Base-by-base conservation (phyloP, 2,797 vertebrate genomes). In the Hydrophis major region DNA sequence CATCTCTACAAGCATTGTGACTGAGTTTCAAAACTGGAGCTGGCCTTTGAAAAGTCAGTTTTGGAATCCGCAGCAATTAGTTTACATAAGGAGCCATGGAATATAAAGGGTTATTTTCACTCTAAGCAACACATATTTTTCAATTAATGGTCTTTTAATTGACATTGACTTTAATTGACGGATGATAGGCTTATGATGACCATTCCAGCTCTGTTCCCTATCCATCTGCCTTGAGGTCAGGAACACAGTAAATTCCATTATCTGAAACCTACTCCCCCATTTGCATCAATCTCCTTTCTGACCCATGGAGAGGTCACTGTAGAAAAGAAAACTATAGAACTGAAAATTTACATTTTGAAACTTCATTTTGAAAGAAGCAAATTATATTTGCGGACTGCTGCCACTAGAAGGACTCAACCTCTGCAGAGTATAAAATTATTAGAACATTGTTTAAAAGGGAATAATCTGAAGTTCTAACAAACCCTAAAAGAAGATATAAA, bases 121-220 rank as follows among this genome's bases (percentile, higher is more conserved):
- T 97, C 94, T 93, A 92, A 91, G 90, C 93, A 95, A 50, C 91
- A 93, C 94, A 96, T 96, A 96, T 97, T 97, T 97, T 97, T 95
- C 97, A 98, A 98, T 98, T 98, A 98, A 95, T 97, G 97, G 95
- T 93, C 89, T 93, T 94, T 95, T 98, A 98, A 98, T 97, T 98
- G 97, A 95, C 96, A 98, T 97, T 0, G 98, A 98, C 95, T 96
- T 96, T 93, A 96, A 96, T 93, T 95, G 95, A 96, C 95, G 92
- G 96, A 96, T 97, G 95, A 96, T 95, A 96, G 97, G 97, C 97
- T 95, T 97, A 97, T 97, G 96, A 97, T 91, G 91, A 96, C 93
- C 93, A 89, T 96, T 95, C 94, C 91, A 93, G 95, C 96, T 95
- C 97, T 95, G 88, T 93, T 95, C 95, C 25, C 18, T 95, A 94